Percentiles rank a stretch among this genome's conserved stretches.
These are phyloP conservation scores for Drosophila suboccidentalis DNA, from an alignment of 2,888 invertebrate species.

Conservation along the genomic window DNA sequence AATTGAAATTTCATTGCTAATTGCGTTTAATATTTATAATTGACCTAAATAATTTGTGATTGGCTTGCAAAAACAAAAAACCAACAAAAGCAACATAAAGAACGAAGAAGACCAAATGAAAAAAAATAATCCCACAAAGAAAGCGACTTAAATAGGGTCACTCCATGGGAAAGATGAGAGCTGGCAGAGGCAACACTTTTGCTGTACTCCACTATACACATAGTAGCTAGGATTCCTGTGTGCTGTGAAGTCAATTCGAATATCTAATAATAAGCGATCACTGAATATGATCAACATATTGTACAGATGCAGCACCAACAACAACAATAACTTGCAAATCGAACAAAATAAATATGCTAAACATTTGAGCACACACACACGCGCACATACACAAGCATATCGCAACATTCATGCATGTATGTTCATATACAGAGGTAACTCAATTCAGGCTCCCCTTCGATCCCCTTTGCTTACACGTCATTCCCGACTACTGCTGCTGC, in stretches of 20 bases:
- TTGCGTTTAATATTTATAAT: slow-evolving; percentile 80
- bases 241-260: background rate
- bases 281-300: slow-evolving; percentile 19
- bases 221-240: background rate
- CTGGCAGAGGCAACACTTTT: background rate
- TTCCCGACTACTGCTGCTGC: slow-evolving; percentile 23
- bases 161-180: background rate
- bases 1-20: slow-evolving; percentile 82
- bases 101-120: slow-evolving; percentile 1
- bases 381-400: background rate
- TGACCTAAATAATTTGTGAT: slow-evolving; percentile 76
- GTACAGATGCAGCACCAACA: slow-evolving; percentile 8
- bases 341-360: slow-evolving; percentile 48
- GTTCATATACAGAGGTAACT: background rate
- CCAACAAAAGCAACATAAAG: slow-evolving; percentile 25
- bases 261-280: slow-evolving; percentile 27
- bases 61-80: slow-evolving; percentile 67
- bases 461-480: slow-evolving; percentile 2
- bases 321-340: slow-evolving; percentile 40
- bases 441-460: slow-evolving; percentile 7
- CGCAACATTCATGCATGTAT: slow-evolving; percentile 1
- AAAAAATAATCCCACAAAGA: slow-evolving; percentile 28
- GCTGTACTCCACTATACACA: background rate
- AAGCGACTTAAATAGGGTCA: slow-evolving; percentile 43
- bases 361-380: slow-evolving; percentile 25